Conservation (phyloP, 1,140 invertebrate genomes). For the Dysdera silvatica region DNA sequence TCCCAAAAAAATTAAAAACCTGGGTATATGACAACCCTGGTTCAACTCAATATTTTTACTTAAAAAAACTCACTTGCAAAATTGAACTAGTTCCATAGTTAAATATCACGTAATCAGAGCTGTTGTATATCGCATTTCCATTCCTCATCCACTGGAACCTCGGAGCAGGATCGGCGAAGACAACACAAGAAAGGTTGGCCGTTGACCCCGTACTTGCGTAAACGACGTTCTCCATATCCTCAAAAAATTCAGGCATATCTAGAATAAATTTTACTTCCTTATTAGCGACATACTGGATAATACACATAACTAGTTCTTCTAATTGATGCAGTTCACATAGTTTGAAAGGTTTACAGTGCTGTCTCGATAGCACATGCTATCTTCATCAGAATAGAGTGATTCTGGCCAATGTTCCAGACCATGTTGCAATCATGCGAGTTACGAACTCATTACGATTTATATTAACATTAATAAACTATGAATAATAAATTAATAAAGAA, state of each 20-base stretch:
- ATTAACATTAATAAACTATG: not conserved
- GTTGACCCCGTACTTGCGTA: conserved; percentile 3
- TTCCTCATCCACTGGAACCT: conserved; percentile 17
- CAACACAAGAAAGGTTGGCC: conserved; percentile 7
- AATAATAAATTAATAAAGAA: not conserved
- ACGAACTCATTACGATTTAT: not conserved
- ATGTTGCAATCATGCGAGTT: not conserved
- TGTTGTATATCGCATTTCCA: conserved; percentile 19
- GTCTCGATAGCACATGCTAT: not conserved
- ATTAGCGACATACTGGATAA: not conserved
- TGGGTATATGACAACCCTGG: no score
- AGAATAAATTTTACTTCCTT: not conserved
- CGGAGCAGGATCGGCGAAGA: conserved; percentile 8
- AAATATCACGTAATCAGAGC: not conserved
- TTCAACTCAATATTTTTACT: no score
- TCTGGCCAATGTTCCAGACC: not conserved
- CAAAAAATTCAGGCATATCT: conserved; percentile 23
- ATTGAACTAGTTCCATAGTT: conserved; percentile 3
- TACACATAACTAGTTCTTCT: not conserved
- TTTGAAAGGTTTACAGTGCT: not conserved
- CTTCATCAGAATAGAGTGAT: not conserved
- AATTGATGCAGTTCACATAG: not conserved
- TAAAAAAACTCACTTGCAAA: conserved; percentile 14
- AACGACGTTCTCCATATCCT: not conserved
- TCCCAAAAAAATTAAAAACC: no score